Evolutionary conservation across 2,797 vertebrate species (phyloP).

Genomic region (Falco peregrinus): DNA sequence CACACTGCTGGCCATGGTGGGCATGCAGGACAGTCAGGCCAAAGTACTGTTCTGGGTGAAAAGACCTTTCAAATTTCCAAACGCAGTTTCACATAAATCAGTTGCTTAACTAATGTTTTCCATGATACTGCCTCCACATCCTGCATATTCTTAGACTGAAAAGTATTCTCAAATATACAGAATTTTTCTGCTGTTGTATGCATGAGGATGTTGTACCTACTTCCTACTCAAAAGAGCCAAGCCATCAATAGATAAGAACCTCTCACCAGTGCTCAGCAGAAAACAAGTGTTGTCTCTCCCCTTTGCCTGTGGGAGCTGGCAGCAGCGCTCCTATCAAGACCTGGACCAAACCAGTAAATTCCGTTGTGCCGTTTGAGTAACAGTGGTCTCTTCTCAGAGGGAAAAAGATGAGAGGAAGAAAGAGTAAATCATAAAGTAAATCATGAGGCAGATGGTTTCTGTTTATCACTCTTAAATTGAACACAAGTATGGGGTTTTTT

Average conservation of each 20-base stretch:
- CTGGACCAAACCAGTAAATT: not conserved
- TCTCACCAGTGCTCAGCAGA: not conserved
- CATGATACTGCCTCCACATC: not conserved
- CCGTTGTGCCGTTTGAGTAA: not conserved
- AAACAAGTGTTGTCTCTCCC: not conserved
- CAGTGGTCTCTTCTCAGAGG: not conserved
- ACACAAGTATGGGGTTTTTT: not conserved
- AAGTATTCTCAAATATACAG: not conserved
- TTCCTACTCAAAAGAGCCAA: not conserved
- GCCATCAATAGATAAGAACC: not conserved
- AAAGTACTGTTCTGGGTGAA: not conserved
- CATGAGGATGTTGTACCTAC: not conserved
- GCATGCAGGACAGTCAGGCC: not conserved
- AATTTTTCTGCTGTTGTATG: not conserved
- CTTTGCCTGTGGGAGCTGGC: not conserved
- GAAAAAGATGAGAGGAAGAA: not conserved
- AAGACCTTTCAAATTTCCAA: not conserved
- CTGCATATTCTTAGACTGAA: not conserved
- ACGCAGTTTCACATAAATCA: not conserved
- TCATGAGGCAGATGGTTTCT: not conserved
- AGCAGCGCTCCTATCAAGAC: not conserved
- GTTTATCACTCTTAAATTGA: not conserved
- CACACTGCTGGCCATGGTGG: not conserved
- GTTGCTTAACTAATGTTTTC: not conserved
- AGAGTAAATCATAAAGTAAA: not conserved